Conservation (phyloP, 2,113 vertebrate species). For the Himantopus leucocephalus region DNA sequence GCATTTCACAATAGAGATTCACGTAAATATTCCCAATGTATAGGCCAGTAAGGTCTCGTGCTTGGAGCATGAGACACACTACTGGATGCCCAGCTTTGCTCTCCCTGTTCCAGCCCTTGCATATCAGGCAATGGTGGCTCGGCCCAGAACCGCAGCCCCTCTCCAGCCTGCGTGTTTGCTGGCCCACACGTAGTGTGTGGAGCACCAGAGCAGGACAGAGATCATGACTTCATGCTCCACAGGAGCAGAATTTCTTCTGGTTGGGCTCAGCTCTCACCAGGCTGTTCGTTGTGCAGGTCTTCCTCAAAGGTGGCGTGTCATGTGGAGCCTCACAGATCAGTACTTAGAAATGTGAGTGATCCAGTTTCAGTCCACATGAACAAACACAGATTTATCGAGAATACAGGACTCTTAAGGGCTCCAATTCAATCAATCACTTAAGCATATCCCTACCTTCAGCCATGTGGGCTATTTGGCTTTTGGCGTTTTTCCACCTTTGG, state of each 20-base stretch:
- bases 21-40: neutral
- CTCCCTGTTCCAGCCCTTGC: neutral
- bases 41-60: neutral
- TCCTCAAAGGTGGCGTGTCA: neutral
- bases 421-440: neutral
- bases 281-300: neutral
- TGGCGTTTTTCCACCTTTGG: neutral
- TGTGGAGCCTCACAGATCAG: neutral
- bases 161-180: neutral
- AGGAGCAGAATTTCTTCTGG: neutral
- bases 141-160: neutral
- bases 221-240: neutral
- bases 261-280: neutral
- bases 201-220: neutral
- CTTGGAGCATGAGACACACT: neutral
- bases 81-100: neutral
- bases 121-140: neutral
- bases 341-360: neutral
- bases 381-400: neutral
- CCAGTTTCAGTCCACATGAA: neutral
- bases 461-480: neutral
- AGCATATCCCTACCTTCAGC: neutral
- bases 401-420: neutral
- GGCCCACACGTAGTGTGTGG: rapidly evolving
- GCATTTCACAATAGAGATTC: neutral